Evolutionary conservation across 2,888 invertebrate genomes (phyloP).

Genomic region (Lingula anatina): DNA sequence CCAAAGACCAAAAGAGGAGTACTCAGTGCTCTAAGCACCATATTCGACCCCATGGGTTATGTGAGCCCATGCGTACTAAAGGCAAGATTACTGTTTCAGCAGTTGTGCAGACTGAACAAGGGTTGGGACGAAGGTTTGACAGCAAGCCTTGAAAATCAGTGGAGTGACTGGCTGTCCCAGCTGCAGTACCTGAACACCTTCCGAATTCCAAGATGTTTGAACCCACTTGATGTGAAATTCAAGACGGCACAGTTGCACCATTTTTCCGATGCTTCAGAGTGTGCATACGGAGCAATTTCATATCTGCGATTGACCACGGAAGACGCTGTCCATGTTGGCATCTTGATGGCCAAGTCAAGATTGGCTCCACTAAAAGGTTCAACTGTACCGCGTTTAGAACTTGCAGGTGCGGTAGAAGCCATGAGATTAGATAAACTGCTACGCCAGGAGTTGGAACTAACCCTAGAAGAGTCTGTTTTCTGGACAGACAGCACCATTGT

Average conservation of each 20-base stretch:
- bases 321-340: too few relatives aligned
- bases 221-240: not conserved
- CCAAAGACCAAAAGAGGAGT: slow-evolving; percentile 1
- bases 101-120: not conserved
- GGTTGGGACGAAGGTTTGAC: not conserved
- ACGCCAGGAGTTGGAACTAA: too few relatives aligned
- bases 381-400: too few relatives aligned
- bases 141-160: not conserved
- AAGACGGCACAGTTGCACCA: not conserved
- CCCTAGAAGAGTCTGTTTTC: too few relatives aligned
- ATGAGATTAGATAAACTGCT: too few relatives aligned
- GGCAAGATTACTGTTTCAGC: not conserved
- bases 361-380: too few relatives aligned
- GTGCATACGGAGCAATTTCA: not conserved
- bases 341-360: too few relatives aligned
- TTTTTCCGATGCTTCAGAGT: not conserved
- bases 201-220: not conserved
- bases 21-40: slow-evolving; percentile 1
- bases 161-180: not conserved
- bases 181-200: slow-evolving; percentile 1
- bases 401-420: too few relatives aligned
- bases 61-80: not conserved
- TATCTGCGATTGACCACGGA: too few relatives aligned
- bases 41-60: slow-evolving; percentile 5
- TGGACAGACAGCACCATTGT: too few relatives aligned